A percentile compares a stretch with the other conserved stretches of the same genome.
phyloP scores from a whole-genome alignment of 2,113 vertebrate genomes.

The Chauna torquata region DNA sequence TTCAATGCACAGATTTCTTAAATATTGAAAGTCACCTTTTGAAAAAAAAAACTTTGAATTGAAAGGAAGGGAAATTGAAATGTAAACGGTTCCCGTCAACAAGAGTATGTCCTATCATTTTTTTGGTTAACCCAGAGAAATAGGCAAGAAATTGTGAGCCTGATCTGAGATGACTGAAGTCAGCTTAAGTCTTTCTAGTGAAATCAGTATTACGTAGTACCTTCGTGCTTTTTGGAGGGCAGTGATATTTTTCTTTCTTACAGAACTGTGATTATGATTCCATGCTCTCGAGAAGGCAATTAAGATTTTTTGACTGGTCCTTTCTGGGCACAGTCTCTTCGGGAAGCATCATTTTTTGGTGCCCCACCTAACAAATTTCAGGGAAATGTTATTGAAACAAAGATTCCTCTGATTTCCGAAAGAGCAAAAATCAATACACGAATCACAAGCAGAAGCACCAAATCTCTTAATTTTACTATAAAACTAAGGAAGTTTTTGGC shows the following conservation, averaged over 20 bases:
- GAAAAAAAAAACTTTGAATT: not conserved
- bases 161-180: not conserved
- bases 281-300: not conserved
- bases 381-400: not conserved
- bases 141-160: not conserved
- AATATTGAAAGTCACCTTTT: not conserved
- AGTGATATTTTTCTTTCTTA: not conserved
- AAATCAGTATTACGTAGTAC: not conserved
- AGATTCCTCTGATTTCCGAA: not conserved
- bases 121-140: not conserved
- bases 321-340: not conserved
- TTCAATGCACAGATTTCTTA: not conserved
- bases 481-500: not conserved
- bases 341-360: not conserved
- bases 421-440: not conserved
- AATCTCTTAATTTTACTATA: not conserved
- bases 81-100: not conserved
- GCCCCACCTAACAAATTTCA: not conserved
- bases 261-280: not conserved
- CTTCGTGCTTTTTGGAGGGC: not conserved
- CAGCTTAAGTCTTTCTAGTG: not conserved
- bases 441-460: not conserved
- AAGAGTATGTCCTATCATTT: not conserved
- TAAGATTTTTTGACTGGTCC: not conserved
- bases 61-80: not conserved